These are phyloP conservation scores for Pachycephus smyrnensis DNA, from an alignment of 2,888 invertebrate genomes.

Conservation along the genomic window DNA sequence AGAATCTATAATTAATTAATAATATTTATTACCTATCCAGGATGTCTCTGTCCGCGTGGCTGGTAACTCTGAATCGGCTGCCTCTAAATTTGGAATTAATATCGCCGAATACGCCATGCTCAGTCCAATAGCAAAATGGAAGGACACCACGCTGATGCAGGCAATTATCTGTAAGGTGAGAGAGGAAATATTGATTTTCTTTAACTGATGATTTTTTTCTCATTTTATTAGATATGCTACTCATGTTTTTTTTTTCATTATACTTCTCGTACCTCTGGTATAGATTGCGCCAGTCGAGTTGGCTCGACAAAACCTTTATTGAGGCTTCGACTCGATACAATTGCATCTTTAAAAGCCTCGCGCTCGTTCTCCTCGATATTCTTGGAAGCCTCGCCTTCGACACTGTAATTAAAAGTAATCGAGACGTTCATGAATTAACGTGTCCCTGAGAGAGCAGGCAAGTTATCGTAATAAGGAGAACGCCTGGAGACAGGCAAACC, in stretches of 20 bases:
- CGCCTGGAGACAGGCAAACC: not conserved
- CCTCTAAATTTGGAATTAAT: constrained; percentile 69
- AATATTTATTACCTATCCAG: constrained; percentile 68
- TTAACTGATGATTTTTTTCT: not conserved
- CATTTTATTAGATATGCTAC: not conserved
- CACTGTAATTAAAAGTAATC: constrained; percentile 39
- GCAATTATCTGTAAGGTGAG: constrained; percentile 67
- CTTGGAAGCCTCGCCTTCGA: constrained; percentile 62
- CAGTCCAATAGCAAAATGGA: constrained; percentile 73
- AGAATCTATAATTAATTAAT: not conserved
- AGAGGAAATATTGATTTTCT: not conserved
- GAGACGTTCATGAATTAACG: not conserved
- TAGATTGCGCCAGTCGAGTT: constrained; percentile 48
- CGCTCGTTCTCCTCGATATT: constrained; percentile 63
- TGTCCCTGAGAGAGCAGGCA: not conserved
- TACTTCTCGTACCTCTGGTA: constrained; percentile 48
- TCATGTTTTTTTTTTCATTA: not conserved
- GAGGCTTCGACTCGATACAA: constrained; percentile 60
- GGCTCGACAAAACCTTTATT: constrained; percentile 59
- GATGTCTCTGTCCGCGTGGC: constrained; percentile 66
- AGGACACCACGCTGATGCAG: constrained; percentile 70
- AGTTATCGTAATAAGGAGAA: not conserved
- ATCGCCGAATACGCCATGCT: constrained; percentile 72
- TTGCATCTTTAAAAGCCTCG: constrained; percentile 62
- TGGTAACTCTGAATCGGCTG: constrained; percentile 45